phyloP scores from a whole-genome alignment of 2,113 vertebrate species.

The Neogale vison region DNA sequence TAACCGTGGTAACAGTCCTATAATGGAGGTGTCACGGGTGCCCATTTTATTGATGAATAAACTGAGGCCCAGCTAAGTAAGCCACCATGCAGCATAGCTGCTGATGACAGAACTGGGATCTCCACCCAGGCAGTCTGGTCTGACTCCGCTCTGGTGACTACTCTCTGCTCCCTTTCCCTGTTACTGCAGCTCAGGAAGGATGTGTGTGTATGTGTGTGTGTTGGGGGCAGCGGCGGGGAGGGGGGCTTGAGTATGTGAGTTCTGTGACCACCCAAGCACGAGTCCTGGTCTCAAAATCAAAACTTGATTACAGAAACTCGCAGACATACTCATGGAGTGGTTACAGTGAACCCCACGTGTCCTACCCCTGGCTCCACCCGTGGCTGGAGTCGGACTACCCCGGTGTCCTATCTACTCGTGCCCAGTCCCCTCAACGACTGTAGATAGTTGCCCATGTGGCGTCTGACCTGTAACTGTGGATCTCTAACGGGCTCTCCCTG shows the following conservation, averaged over 20 bases:
- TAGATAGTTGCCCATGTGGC: accelerated
- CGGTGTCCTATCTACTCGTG: too few relatives aligned
- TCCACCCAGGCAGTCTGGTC: accelerated
- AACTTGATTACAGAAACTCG: too few relatives aligned
- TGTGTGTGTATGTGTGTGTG: neutral
- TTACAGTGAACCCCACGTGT: accelerated
- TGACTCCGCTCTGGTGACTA: neutral
- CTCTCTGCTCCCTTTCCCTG: neutral
- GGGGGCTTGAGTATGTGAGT: neutral
- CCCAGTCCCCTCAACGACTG: too few relatives aligned
- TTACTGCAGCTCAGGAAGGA: neutral
- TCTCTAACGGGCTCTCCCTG: neutral
- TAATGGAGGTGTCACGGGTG: too few relatives aligned
- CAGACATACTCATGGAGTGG: neutral
- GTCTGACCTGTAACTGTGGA: too few relatives aligned
- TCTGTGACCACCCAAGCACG: neutral
- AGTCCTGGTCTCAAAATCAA: neutral
- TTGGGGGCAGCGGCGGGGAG: too few relatives aligned
- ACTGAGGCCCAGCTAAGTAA: neutral
- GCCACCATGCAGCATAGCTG: neutral
- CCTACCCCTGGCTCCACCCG: neutral
- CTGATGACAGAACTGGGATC: neutral
- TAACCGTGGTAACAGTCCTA: neutral
- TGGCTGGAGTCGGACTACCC: neutral
- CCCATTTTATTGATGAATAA: neutral